A percentile compares a stretch with the other conserved stretches of the same genome.
Conservation (phyloP, 2,797 vertebrate genomes). For the Micrastur ruficollis region DNA sequence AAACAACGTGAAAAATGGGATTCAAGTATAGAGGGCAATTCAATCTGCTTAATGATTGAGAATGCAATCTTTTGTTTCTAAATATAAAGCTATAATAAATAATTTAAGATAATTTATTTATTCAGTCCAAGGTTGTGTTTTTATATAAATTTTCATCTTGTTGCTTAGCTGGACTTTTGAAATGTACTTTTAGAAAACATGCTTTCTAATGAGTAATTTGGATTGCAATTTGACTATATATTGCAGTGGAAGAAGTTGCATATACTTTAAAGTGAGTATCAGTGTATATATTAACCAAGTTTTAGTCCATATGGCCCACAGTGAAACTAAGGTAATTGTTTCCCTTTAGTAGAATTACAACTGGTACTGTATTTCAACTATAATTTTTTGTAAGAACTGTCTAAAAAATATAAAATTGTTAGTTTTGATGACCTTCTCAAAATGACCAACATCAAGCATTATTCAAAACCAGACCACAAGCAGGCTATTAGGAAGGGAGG, state of each 20-base stretch:
- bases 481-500: neutral
- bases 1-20: neutral
- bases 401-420: neutral
- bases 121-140: neutral
- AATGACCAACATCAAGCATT: neutral
- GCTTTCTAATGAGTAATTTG: neutral
- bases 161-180: neutral
- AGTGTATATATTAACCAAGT: neutral
- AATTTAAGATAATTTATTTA: neutral
- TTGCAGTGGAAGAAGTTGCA: neutral
- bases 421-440: neutral
- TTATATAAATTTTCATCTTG: neutral
- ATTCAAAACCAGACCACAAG: neutral
- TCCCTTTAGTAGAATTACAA: neutral
- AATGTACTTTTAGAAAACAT: neutral
- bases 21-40: neutral
- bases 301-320: neutral
- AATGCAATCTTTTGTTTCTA: neutral
- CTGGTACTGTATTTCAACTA: neutral
- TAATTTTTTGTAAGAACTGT: neutral
- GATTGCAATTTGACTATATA: neutral
- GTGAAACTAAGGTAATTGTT: neutral
- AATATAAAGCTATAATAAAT: neutral
- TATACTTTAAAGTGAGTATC: neutral
- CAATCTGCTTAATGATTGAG: neutral